Base-by-base conservation (phyloP, 2,888 invertebrate species). In the Harmothoe impar region DNA sequence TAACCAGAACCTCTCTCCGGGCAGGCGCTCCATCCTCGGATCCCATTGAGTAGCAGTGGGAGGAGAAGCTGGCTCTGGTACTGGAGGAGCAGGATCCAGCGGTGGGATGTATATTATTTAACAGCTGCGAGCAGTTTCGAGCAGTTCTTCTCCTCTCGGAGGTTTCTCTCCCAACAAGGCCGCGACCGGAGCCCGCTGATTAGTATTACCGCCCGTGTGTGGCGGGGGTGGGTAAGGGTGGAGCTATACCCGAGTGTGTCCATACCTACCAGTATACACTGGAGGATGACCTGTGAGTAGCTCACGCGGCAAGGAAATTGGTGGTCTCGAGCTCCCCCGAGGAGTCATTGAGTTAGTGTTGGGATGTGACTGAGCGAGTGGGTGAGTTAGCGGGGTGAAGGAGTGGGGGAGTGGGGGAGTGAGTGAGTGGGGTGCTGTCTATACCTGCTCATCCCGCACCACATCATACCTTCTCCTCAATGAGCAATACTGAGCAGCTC, bases 111-210 rank as follows among this genome's bases (percentile, higher is more conserved):
- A 10, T 43, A 43, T 43, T 43, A 43, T 43, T 43, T 43, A 43
- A 43, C 62, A 15, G 72, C 72, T 72, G n/a, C 15, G 72, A 29
- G 72, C 72, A 72, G 72, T n/a, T 68, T n/a, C n/a, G 68, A 68
- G 20, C 68, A 68, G 68, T 25, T 72, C 72, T 62, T 23, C 10
- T 5, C 72, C 5, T 3, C 31, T 72, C 72, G 25, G 72, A 72
- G 29, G n/a, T 25, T 7, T 7, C 29, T 72, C 62, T 7, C 62
- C 62, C 43, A 3, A 43, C 43, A 43, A 43, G 43, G 43, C 43
- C 3, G 43, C 43, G 5, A n/a, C 23, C 62, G 62, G n/a, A n/a
- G 20, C 43, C 43, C 43, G 10, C 62, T 62, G 62, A 62, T 62
- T 62, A 62, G 62, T 62, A 62, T 62, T 62, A 62, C 62, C 23